phyloP scores from a whole-genome alignment of 2,113 vertebrate genomes.

The Arvicanthis niloticus region DNA sequence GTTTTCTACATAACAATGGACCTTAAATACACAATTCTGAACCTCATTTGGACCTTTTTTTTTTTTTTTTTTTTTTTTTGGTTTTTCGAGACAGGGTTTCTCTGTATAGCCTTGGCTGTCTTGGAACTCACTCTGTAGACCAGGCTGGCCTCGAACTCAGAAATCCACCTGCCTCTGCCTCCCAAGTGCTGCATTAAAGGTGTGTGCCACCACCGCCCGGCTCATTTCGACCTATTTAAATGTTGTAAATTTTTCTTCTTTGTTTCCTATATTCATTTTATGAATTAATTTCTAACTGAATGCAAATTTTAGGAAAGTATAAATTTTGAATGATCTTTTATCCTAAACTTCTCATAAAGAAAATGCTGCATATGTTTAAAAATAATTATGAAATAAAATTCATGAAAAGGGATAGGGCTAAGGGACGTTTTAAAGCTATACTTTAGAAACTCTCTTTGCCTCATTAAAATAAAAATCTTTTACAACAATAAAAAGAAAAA shows the following conservation, averaged over 20 bases:
- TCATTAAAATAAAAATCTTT: slow-evolving; percentile 27
- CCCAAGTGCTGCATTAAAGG: too few species aligned
- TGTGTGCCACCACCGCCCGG: too few species aligned
- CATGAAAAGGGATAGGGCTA: neutral
- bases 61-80: too few species aligned
- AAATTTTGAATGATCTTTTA: slow-evolving; percentile 25
- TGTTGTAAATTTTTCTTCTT: neutral
- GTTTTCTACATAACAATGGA: neutral
- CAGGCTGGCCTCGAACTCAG: too few species aligned
- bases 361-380: neutral
- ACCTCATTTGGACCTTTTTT: neutral
- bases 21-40: neutral
- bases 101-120: too few species aligned
- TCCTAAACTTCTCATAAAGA: neutral
- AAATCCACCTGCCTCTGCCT: too few species aligned
- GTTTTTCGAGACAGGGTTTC: too few species aligned
- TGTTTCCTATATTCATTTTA: neutral
- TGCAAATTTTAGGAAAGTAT: neutral
- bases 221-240: neutral
- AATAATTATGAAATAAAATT: neutral
- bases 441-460: neutral
- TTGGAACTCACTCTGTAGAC: too few species aligned
- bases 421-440: neutral
- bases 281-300: neutral
- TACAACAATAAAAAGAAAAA: slow-evolving; percentile 11